Base-by-base conservation (phyloP, 2,113 vertebrate species). In the Oryzias curvinotus region DNA sequence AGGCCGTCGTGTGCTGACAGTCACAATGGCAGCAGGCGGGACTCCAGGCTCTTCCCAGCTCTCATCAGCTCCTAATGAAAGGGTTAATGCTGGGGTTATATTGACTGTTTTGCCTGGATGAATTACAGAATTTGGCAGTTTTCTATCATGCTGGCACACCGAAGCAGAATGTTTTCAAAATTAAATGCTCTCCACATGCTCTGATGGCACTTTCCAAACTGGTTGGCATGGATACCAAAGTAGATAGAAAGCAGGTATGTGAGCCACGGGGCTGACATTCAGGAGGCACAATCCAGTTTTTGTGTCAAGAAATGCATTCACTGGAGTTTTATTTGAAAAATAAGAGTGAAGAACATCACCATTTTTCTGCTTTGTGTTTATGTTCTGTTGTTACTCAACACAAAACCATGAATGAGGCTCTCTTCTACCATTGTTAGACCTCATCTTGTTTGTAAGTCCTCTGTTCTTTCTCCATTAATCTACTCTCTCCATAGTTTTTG, bases 71-170 rank as follows among this genome's bases (percentile, higher is more conserved):
- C 41, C 14, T 62, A 47, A 55, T 59, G 17, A 66, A 72, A 62
- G 63, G 63, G 63, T 80, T 77, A 68, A 80, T 44, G 41, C 19
- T 28, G 1, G n/a, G 51, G 55, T 71, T 16, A 23, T n/a, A 67
- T 21, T 0, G 18, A 19, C 52, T 30, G 25, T 53, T 60, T 57
- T 52, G 15, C 25, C 43, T 51, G 25, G 3, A 51, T 58, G 17
- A 26, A 42, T 41, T 26, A 16, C 47, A 47, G 23, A 68, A 36
- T 67, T 44, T 61, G 36, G 54, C 25, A 28, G 23, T 44, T 49
- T 25, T 19, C 54, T 65, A 15, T 13, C 44, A 51, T 14, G 45
- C 21, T 55, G 12, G 26, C 23, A 49, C 58, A 43, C 52, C 28
- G 53, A 49, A 68, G 18, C 13, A 21, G 13, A 68, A 14, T 12